These are phyloP conservation scores for Brachyalestes nurse DNA, from an alignment of 2,797 vertebrate genomes.

Conservation along the genomic window DNA sequence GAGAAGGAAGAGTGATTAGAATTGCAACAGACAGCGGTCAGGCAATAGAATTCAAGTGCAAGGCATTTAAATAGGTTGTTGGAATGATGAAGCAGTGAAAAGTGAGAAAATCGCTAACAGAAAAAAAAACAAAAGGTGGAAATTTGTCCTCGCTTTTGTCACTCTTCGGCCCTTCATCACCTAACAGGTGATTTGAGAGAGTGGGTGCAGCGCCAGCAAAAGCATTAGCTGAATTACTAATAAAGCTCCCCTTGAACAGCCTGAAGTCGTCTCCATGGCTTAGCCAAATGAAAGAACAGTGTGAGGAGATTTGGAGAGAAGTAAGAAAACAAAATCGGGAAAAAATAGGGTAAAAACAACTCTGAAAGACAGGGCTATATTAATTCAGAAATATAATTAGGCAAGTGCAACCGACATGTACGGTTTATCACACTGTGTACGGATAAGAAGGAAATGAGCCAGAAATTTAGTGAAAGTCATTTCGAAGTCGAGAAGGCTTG, in stretches of 20 bases:
- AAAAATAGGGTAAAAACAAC: neutral
- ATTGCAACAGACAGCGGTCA: neutral
- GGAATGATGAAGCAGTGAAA: neutral
- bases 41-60: neutral
- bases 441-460: neutral
- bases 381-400: slow-evolving; percentile 8
- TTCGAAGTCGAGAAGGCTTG: neutral
- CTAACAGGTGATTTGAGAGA: slow-evolving; percentile 51
- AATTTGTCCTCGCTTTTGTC: too few species aligned
- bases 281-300: slow-evolving; percentile 11
- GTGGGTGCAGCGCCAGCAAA: slow-evolving; percentile 49
- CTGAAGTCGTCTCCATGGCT: slow-evolving; percentile 11
- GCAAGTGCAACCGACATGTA: slow-evolving; percentile 7
- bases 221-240: slow-evolving; percentile 59
- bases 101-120: slow-evolving; percentile 3
- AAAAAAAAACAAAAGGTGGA: slow-evolving; percentile 8
- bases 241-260: slow-evolving; percentile 51
- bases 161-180: slow-evolving; percentile 32
- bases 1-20: slow-evolving; percentile 16
- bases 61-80: neutral
- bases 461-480: slow-evolving; percentile 4
- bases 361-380: neutral
- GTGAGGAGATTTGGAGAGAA: neutral
- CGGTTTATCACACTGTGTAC: neutral
- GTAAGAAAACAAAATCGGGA: neutral